phyloP scores from a whole-genome alignment of 2,113 vertebrate species.

The Seriola aureovittata region DNA sequence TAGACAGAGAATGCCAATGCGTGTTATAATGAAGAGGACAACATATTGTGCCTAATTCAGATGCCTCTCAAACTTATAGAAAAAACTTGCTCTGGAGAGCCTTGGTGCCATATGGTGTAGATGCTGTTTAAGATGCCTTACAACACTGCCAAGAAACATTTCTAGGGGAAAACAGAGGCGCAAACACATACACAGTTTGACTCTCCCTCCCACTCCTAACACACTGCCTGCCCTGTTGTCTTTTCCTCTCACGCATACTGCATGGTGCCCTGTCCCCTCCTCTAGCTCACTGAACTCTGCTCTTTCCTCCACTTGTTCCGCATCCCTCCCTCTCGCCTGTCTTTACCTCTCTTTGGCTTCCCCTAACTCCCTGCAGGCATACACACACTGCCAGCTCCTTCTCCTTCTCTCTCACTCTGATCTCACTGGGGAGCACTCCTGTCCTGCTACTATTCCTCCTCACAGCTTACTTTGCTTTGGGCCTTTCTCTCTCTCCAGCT shows the following conservation, averaged over 20 bases:
- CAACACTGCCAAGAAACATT: slow-evolving; percentile 40
- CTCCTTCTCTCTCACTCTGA: slow-evolving; percentile 56
- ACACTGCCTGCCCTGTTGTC: slow-evolving; percentile 17
- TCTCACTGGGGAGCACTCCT: slow-evolving; percentile 71
- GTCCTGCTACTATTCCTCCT: slow-evolving; percentile 64
- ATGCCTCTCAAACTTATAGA: slow-evolving; percentile 2
- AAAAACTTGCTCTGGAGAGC: slow-evolving; percentile 13
- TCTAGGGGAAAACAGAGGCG: slow-evolving; percentile 21
- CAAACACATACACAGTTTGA: slow-evolving; percentile 26
- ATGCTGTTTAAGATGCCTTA: slow-evolving; percentile 42
- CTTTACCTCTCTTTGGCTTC: slow-evolving; percentile 55
- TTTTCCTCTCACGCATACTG: slow-evolving; percentile 16
- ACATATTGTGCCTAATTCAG: not conserved
- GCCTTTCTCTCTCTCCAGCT: slow-evolving; percentile 39
- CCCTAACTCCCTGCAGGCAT: slow-evolving; percentile 64
- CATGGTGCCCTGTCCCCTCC: slow-evolving; percentile 15
- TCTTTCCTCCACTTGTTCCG: slow-evolving; percentile 31
- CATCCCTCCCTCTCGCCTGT: slow-evolving; percentile 32
- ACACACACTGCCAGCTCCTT: slow-evolving; percentile 56
- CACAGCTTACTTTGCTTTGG: slow-evolving; percentile 53
- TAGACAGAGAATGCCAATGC: not conserved
- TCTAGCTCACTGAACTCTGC: slow-evolving; percentile 39
- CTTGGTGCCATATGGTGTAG: slow-evolving; percentile 34
- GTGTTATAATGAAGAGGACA: not conserved
- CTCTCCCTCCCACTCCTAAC: slow-evolving; percentile 5